Conservation (phyloP, 2,888 invertebrate genomes). For the Aleiodes leptofemur region DNA sequence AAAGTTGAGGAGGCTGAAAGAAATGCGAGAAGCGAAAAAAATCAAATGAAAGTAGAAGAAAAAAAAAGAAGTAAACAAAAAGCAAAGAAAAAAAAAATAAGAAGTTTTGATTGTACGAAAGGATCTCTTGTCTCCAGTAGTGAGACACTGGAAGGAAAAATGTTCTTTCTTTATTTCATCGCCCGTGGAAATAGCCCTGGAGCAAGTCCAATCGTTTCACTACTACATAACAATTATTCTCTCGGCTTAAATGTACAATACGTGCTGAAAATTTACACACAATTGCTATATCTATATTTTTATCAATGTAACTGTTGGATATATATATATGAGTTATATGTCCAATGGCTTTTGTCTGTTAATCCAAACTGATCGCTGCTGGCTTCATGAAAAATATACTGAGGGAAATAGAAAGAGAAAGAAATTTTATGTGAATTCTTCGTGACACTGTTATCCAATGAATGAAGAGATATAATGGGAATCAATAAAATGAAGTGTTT, state of each 20-base stretch:
- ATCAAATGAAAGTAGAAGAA: neutral
- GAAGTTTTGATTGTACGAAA: slow-evolving; percentile 18
- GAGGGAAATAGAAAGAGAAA: slow-evolving; percentile 27
- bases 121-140: neutral
- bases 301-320: too few relatives aligned
- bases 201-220: slow-evolving; percentile 46
- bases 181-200: neutral
- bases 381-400: slow-evolving; percentile 17
- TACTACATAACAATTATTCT: slow-evolving; percentile 49
- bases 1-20: neutral
- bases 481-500: too few relatives aligned
- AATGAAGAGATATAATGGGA: too few relatives aligned
- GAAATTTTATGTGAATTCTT: slow-evolving; percentile 6
- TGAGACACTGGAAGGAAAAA: slow-evolving; percentile 34
- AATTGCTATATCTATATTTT: too few relatives aligned
- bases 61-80: slow-evolving; percentile 11
- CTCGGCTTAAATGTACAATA: slow-evolving; percentile 44
- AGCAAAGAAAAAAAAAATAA: neutral
- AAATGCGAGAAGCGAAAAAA: neutral
- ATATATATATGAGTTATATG: neutral
- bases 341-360: neutral
- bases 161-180: slow-evolving; percentile 37
- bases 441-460: too few relatives aligned
- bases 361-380: slow-evolving; percentile 25
- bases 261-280: slow-evolving; percentile 31